Conservation (phyloP, 2,113 vertebrate species). For the Podilymbus podiceps region DNA sequence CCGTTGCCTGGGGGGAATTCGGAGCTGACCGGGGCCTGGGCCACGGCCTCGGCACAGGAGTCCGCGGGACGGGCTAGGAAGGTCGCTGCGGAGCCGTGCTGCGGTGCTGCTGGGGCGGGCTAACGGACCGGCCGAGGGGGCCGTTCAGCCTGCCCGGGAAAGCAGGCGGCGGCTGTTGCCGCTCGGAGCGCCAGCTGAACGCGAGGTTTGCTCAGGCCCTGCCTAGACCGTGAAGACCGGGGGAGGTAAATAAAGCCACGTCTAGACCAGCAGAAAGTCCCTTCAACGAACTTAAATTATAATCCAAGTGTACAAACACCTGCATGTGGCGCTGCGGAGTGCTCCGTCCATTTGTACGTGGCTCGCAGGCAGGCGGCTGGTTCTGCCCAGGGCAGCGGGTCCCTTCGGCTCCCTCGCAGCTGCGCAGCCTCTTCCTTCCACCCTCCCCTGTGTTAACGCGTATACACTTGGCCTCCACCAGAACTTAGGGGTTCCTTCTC, state of each 20-base stretch:
- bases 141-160: fast-evolving
- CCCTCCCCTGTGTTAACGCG: fast-evolving
- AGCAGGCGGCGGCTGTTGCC: background rate
- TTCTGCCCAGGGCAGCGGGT: fast-evolving
- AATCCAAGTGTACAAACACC: fast-evolving
- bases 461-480: fast-evolving
- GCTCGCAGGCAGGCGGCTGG: fast-evolving
- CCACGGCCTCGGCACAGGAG: background rate
- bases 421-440: background rate
- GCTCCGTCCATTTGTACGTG: fast-evolving
- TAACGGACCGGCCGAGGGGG: fast-evolving
- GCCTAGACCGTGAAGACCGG: no score
- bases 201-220: fast-evolving
- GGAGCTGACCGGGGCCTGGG: background rate
- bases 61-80: no score
- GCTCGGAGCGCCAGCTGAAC: fast-evolving
- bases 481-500: background rate
- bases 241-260: background rate
- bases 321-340: fast-evolving
- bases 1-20: no score
- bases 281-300: background rate
- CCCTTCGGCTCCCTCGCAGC: no score
- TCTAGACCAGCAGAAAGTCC: background rate
- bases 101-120: background rate
- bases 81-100: fast-evolving